Evolutionary conservation across 2,797 vertebrate genomes (phyloP).

Genomic region (Amblyopsis hoosieri): DNA sequence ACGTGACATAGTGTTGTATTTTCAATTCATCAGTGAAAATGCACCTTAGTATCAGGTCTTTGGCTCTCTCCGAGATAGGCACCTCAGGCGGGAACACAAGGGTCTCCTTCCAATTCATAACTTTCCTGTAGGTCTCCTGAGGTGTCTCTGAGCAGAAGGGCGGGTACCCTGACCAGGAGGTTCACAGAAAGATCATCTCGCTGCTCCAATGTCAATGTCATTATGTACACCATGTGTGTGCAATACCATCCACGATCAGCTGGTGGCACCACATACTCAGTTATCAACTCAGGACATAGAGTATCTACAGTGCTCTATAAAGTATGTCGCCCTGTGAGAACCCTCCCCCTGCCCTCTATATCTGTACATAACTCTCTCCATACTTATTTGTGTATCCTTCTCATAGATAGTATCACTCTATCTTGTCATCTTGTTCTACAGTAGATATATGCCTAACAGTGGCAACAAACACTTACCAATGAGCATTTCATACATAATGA

Average conservation of each 20-base stretch:
- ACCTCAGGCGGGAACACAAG: constrained; percentile 96
- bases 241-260: no score
- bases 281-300: no score
- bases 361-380: no score
- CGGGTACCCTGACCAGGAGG: constrained; percentile 86
- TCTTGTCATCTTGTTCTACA: neutral
- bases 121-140: constrained; percentile 97
- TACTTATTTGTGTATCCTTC: no score
- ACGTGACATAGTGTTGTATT: neutral
- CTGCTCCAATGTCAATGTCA: no score
- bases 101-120: constrained; percentile 99
- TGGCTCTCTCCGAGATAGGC: constrained; percentile 95
- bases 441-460: neutral
- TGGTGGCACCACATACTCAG: no score
- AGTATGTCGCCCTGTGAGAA: no score
- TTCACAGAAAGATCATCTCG: neutral
- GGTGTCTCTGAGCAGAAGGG: constrained; percentile 98
- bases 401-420: neutral
- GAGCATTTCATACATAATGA: constrained; percentile 99
- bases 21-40: constrained; percentile 24
- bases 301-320: no score
- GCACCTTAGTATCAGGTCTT: constrained; percentile 94
- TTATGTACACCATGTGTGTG: no score
- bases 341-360: no score
- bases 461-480: constrained; percentile 81